A percentile compares a stretch with the other conserved stretches of the same genome.
Evolutionary conservation across 2,888 invertebrate species (phyloP).

Genomic region (Seladonia tumulorum): DNA sequence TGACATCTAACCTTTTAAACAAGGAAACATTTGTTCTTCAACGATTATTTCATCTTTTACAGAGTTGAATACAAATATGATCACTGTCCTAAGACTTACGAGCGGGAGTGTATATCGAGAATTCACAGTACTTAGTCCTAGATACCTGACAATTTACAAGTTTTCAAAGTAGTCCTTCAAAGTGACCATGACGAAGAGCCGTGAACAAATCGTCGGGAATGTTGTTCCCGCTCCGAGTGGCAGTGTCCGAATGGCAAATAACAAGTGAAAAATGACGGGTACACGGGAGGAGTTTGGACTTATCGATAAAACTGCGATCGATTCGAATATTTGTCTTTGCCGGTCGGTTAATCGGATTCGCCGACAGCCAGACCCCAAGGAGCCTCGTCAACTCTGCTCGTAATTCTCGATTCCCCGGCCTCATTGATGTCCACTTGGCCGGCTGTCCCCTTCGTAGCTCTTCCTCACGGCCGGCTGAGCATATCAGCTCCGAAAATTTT

Average conservation of each 20-base stretch:
- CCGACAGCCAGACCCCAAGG: not conserved
- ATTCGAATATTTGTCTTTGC: conserved; percentile 8
- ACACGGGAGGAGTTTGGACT: not conserved
- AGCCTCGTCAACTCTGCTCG: conserved; percentile 21
- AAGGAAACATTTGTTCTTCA: no score
- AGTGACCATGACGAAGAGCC: not conserved
- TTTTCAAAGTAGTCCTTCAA: no score
- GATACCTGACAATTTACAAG: no score
- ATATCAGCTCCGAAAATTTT: conserved; percentile 78
- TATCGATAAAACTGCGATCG: not conserved
- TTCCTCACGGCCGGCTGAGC: conserved; percentile 73
- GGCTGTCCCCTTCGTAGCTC: conserved; percentile 38
- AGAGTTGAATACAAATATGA: no score
- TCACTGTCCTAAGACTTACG: no score
- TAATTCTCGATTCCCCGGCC: conserved; percentile 34
- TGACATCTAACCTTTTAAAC: no score
- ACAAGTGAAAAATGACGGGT: not conserved
- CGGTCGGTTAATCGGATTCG: conserved; percentile 17
- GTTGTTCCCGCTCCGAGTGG: not conserved
- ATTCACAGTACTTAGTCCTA: no score
- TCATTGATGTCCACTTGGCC: conserved; percentile 41
- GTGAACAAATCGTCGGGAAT: not conserved
- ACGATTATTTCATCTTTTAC: no score
- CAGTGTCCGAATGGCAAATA: not conserved
- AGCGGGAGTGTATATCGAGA: no score